A percentile compares a stretch with the other conserved stretches of the same genome.
Conservation (phyloP, 2,113 vertebrate genomes). For the Bambusicola thoracicus region DNA sequence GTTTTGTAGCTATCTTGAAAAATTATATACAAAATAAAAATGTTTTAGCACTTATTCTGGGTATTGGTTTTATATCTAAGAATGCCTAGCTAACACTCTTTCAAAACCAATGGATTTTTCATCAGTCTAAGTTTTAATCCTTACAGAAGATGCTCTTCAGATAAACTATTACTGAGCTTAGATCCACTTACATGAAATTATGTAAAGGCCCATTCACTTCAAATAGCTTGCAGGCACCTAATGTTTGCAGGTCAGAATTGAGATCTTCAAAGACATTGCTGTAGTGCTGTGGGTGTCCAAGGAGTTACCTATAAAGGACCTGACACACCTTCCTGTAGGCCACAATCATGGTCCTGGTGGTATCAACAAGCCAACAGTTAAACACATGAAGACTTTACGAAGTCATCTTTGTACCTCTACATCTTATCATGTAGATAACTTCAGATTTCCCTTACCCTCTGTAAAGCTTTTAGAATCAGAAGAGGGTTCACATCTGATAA, state of each 20-base stretch:
- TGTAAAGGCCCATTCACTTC: not conserved
- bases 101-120: not conserved
- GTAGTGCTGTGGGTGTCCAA: not conserved
- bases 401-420: not conserved
- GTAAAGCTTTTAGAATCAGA: not conserved
- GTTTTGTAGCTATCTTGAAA: slow-evolving; percentile 24
- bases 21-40: slow-evolving; percentile 15
- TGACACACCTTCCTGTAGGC: not conserved
- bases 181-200: not conserved
- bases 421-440: not conserved
- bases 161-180: not conserved
- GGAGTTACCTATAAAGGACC: not conserved
- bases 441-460: not conserved
- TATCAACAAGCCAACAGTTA: not conserved
- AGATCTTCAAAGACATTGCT: not conserved
- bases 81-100: not conserved
- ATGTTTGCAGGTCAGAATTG: not conserved
- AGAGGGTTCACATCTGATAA: not conserved
- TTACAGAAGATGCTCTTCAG: not conserved
- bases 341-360: not conserved
- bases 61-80: not conserved
- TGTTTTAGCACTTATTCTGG: not conserved
- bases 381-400: not conserved
- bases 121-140: not conserved
- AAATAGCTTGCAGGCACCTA: not conserved